Evolutionary conservation across 2,113 vertebrate species (phyloP).

Genomic region (Mobula hypostoma): DNA sequence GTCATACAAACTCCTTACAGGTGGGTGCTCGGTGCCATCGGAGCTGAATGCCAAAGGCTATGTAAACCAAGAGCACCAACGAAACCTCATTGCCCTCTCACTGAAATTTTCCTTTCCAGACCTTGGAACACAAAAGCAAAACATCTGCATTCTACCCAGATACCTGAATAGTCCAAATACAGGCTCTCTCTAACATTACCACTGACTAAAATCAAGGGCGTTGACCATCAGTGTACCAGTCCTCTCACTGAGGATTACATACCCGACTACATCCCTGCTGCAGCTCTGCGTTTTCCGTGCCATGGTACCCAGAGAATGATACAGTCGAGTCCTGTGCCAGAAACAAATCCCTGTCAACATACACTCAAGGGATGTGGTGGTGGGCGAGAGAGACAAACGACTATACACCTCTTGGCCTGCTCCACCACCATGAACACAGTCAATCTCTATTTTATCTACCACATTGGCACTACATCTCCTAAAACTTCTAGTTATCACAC

Average conservation of each 20-base stretch:
- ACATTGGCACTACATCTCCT: background rate
- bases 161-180: too few relatives aligned
- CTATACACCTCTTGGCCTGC: background rate
- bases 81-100: too few relatives aligned
- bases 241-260: background rate
- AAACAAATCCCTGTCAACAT: background rate
- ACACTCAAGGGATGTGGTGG: background rate
- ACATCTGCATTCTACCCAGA: too few relatives aligned
- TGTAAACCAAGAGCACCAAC: too few relatives aligned
- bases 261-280: background rate
- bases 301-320: background rate
- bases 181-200: background rate
- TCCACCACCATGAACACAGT: background rate
- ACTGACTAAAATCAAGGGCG: background rate
- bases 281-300: background rate
- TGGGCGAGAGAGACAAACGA: background rate
- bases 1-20: too few relatives aligned
- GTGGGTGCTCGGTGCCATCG: too few relatives aligned
- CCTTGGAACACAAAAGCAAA: too few relatives aligned
- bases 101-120: too few relatives aligned
- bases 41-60: too few relatives aligned
- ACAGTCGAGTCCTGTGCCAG: background rate
- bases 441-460: background rate
- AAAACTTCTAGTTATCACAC: background rate
- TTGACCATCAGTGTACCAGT: background rate